Evolutionary conservation across 1,140 invertebrate species (phyloP).

Genomic region (Nomia melanderi): DNA sequence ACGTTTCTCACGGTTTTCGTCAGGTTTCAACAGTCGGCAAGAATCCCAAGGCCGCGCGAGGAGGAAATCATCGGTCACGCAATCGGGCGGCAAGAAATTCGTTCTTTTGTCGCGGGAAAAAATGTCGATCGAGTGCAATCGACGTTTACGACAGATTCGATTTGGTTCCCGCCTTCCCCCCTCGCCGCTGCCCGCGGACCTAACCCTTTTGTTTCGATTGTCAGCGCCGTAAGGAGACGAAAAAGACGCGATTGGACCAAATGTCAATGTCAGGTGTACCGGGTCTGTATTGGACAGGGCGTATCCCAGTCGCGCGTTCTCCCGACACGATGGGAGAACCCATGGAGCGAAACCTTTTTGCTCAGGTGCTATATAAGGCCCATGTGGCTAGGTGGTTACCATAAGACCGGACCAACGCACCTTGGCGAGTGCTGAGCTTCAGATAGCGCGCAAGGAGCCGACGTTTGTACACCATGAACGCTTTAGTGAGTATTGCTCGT

Average conservation of each 20-base stretch:
- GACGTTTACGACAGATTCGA: conserved; percentile 19
- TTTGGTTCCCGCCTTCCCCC: neutral
- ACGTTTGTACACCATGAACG: conserved; percentile 60
- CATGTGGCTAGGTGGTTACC: conserved; percentile 31
- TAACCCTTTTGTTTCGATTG: too few species aligned
- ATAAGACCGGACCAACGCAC: conserved; percentile 57
- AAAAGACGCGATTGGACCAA: conserved; percentile 13
- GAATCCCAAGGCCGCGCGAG: neutral
- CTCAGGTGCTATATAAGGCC: conserved; percentile 62
- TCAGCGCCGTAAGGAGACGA: neutral
- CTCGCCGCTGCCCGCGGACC: too few species aligned
- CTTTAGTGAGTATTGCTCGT: conserved; percentile 57
- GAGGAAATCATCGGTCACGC: neutral
- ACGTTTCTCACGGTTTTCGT: too few species aligned
- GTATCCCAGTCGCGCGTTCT: conserved; percentile 38
- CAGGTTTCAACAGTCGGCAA: too few species aligned
- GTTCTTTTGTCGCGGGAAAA: neutral
- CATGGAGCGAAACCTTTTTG: conserved; percentile 47
- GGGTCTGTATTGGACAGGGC: conserved; percentile 54
- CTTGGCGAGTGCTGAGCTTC: conserved; percentile 69
- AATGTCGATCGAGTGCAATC: neutral
- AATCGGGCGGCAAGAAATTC: neutral
- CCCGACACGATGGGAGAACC: conserved; percentile 22
- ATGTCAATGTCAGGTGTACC: conserved; percentile 65
- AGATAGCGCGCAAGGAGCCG: conserved; percentile 64